A percentile compares a stretch with the other conserved stretches of the same genome.
These are phyloP conservation scores for Dinoponera quadriceps DNA, from an alignment of 1,140 invertebrate species.

Conservation along the genomic window DNA sequence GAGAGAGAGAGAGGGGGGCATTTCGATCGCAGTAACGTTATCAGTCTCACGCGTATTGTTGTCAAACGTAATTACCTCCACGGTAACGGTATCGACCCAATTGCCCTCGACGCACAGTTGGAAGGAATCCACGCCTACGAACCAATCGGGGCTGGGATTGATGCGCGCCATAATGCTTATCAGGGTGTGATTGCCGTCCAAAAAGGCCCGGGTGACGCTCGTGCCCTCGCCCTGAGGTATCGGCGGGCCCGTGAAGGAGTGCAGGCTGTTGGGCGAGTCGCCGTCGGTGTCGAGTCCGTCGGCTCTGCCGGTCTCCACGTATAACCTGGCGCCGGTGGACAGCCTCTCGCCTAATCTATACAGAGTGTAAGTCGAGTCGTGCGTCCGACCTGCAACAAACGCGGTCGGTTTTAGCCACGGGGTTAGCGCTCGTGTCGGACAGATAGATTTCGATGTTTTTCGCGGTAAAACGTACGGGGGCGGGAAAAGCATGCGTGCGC, in stretches of 20 bases:
- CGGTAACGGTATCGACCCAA: conserved; percentile 96
- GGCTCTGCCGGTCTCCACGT: conserved; percentile 92
- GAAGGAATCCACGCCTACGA: conserved; percentile 97
- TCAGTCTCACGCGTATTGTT: conserved; percentile 4
- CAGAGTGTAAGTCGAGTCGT: conserved; percentile 92
- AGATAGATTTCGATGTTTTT: too few relatives aligned
- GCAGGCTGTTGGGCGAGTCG: conserved; percentile 86
- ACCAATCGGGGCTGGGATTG: conserved; percentile 99
- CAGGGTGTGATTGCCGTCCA: conserved; percentile 96
- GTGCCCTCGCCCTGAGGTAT: conserved; percentile 91
- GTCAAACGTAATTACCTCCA: conserved; percentile 89
- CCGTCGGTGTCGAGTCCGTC: conserved; percentile 89
- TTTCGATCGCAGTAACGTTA: conserved; percentile 1
- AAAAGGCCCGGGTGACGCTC: conserved; percentile 93
- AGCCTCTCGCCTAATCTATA: conserved; percentile 92
- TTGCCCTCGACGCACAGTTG: conserved; percentile 97
- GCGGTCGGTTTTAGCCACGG: not conserved
- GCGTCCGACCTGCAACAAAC: conserved; percentile 91
- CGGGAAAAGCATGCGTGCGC: too few relatives aligned
- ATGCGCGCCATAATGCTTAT: conserved; percentile 95
- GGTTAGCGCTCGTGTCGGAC: too few relatives aligned
- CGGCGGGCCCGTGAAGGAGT: conserved; percentile 93
- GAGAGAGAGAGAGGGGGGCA: too few relatives aligned
- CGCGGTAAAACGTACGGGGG: too few relatives aligned
- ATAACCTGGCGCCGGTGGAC: conserved; percentile 91